Base-by-base conservation (phyloP, 2,888 invertebrate species). In the Stenoptilia bipunctidactyla region DNA sequence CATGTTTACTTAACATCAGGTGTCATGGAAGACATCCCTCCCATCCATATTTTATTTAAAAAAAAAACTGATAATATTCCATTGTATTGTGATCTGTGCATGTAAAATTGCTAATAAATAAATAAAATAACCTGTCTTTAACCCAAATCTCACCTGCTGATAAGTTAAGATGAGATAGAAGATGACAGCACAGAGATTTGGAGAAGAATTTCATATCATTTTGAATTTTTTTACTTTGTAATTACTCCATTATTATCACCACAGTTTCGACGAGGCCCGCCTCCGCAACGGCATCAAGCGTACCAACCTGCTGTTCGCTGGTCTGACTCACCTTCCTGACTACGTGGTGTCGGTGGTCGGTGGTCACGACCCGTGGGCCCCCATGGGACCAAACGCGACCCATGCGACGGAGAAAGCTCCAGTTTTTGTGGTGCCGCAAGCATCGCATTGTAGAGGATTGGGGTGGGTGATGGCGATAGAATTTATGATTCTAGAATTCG, bases 261-360 rank as follows among this genome's bases (percentile, higher is more conserved):
- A 30, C 30, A 80, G 80, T 13, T 69, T 76, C 50, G 53, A 64
- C 46, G 61, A 63, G 10, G 10, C 27, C 0, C 47, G 60, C n/a
- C 53, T 86, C 2, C 59, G 69, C 0, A 46, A 49, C 0, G 79
- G 85, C 13, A 64, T 86, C 5, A 52, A 52, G 4, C 65, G 85
- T 8, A 86, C 85, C 0, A 87, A 87, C 57, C 49, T 69, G 0
- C 44, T 80, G 25, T 79, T 73, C 53, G 76, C 55, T 0, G 76
- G 74, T 0, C 45, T 62, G 36, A 40, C 50, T 0, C 53, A 52
- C 30, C 42, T 73, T 3, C 79, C 80, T 0, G 76, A 79, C 53
- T 41, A 47, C 42, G 72, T 73, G 52, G 58, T 77, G 8, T 66
- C 74, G 0, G 75, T 68, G 1, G 59, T 54, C 1, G 75, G 73